These are phyloP conservation scores for Calonectris borealis DNA, from an alignment of 2,113 vertebrate genomes.

Conservation along the genomic window DNA sequence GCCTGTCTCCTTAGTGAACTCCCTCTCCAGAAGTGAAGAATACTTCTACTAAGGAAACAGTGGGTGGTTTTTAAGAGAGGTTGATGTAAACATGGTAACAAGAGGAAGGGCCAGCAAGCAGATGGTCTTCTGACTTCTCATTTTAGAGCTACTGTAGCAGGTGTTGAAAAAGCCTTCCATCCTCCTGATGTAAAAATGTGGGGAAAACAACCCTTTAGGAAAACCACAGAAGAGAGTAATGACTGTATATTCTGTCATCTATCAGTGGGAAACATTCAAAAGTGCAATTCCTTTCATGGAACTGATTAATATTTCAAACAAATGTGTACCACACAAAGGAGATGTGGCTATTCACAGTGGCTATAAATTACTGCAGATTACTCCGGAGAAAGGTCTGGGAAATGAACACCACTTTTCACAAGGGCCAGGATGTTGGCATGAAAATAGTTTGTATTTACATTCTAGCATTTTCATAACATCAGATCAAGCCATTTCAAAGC, in stretches of 20 bases:
- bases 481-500: background rate
- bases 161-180: conserved; percentile 59
- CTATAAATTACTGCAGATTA: conserved; percentile 22
- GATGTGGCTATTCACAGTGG: conserved; percentile 20
- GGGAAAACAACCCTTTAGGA: conserved; percentile 14
- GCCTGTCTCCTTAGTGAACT: background rate
- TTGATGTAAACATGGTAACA: background rate
- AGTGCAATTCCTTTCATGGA: conserved; percentile 28
- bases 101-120: background rate
- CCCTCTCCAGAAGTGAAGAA: background rate
- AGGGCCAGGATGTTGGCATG: background rate
- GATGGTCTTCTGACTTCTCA: conserved; percentile 3
- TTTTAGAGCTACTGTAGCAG: conserved; percentile 55
- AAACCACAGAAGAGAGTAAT: conserved; percentile 62
- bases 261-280: background rate
- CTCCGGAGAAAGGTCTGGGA: background rate
- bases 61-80: background rate
- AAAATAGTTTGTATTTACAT: conserved; percentile 59
- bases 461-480: conserved; percentile 37
- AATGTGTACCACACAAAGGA: conserved; percentile 9
- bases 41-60: background rate
- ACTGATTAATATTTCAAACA: conserved; percentile 39
- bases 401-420: background rate
- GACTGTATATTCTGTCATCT: background rate
- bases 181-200: conserved; percentile 31